Conservation (phyloP, 1,140 invertebrate species). For the Panulirus ornatus region DNA sequence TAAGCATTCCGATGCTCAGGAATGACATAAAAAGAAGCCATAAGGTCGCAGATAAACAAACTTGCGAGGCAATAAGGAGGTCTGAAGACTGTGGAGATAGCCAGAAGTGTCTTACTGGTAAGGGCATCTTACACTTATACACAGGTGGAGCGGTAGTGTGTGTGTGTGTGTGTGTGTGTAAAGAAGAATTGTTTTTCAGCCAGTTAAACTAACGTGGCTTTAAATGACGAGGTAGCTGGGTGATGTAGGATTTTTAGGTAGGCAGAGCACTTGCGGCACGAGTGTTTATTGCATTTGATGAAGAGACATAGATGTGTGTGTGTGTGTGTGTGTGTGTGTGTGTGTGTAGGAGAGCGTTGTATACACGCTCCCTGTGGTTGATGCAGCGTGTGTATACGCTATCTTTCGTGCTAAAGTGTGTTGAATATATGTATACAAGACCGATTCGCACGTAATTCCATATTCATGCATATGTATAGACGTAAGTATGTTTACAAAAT, state of each 20-base stretch:
- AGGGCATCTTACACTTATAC: not conserved
- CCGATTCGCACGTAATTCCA: too few relatives aligned
- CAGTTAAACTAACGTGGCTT: too few relatives aligned
- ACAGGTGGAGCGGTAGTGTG: too few relatives aligned
- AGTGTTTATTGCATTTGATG: too few relatives aligned
- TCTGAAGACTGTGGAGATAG: not conserved
- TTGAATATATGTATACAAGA: too few relatives aligned
- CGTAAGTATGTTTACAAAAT: not conserved
- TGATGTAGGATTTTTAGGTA: too few relatives aligned
- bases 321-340: not conserved
- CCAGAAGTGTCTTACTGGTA: not conserved
- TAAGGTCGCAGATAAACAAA: conserved; percentile 7
- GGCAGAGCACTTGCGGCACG: too few relatives aligned
- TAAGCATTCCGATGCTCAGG: not conserved
- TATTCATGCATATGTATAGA: not conserved
- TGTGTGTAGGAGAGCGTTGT: not conserved
- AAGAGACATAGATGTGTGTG: not conserved
- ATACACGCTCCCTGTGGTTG: too few relatives aligned
- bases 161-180: not conserved
- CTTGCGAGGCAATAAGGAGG: not conserved
- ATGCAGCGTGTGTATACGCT: too few relatives aligned
- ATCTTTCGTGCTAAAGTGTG: too few relatives aligned
- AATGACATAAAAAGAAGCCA: not conserved
- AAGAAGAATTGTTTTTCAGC: too few relatives aligned
- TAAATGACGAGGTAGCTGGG: too few relatives aligned